These are phyloP conservation scores for Drosophila mulleri DNA, from an alignment of 2,888 invertebrate genomes.

Conservation along the genomic window DNA sequence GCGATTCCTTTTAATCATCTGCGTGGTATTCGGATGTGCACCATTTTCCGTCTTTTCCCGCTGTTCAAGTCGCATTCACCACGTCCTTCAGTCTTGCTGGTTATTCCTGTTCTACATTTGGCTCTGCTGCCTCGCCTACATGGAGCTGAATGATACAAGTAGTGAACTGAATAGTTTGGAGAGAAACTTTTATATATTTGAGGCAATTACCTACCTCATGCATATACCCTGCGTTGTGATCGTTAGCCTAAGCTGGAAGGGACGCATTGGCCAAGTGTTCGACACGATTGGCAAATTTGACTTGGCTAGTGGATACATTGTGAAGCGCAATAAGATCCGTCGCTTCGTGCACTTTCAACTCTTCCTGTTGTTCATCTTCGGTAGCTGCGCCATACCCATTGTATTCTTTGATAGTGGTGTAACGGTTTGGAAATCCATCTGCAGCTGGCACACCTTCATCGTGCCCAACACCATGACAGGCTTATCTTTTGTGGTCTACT, in stretches of 20 bases:
- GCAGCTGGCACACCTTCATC: conserved; percentile 43
- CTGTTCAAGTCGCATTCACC: conserved; percentile 1
- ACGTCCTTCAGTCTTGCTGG: conserved; percentile 52
- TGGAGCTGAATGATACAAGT: conserved; percentile 26
- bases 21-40: conserved; percentile 47
- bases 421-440: neutral
- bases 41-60: conserved; percentile 47
- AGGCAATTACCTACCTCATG: conserved; percentile 49
- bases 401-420: conserved; percentile 11
- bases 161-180: conserved; percentile 32
- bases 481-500: conserved; percentile 56
- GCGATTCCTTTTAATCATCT: conserved; percentile 38
- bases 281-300: conserved; percentile 43
- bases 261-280: conserved; percentile 25
- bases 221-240: conserved; percentile 50
- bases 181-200: conserved; percentile 49
- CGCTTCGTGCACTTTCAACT: conserved; percentile 41
- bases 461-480: conserved; percentile 53
- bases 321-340: conserved; percentile 11
- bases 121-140: conserved; percentile 37
- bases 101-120: conserved; percentile 35
- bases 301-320: conserved; percentile 37
- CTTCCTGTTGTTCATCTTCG: conserved; percentile 28
- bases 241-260: conserved; percentile 38
- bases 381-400: conserved; percentile 15